Conservation (phyloP, 2,113 vertebrate species). For the Brachionichthys hirsutus region DNA sequence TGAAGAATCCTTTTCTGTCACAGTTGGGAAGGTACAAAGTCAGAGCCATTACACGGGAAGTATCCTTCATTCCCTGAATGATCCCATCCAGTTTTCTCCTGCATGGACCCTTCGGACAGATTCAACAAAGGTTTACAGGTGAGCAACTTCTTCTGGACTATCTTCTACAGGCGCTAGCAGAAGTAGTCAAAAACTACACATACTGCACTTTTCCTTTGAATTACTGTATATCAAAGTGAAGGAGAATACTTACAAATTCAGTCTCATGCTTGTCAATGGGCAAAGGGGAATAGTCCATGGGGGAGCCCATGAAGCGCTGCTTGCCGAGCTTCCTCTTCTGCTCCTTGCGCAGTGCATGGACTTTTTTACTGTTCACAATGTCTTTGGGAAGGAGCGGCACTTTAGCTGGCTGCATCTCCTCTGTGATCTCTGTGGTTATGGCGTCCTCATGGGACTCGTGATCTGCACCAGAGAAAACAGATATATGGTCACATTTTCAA, state of each 20-base stretch:
- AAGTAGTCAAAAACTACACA: conserved; percentile 1
- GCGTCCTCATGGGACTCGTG: conserved; percentile 89
- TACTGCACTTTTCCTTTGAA: not conserved
- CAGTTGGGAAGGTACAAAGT: conserved; percentile 97
- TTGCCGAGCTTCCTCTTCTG: conserved; percentile 85
- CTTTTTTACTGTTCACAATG: conserved; percentile 85
- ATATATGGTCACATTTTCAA: not conserved
- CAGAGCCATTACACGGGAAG: conserved; percentile 86
- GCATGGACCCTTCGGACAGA: conserved; percentile 87
- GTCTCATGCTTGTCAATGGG: conserved; percentile 92
- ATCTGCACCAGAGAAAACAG: conserved; percentile 70
- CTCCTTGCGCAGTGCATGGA: conserved; percentile 87
- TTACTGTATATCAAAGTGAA: not conserved
- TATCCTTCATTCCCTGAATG: conserved; percentile 93
- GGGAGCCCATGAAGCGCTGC: conserved; percentile 81
- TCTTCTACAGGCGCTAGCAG: no score
- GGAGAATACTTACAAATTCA: conserved; percentile 84
- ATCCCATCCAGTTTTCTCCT: conserved; percentile 93
- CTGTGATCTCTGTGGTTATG: conserved; percentile 83
- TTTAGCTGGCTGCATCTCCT: conserved; percentile 85
- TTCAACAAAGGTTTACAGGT: conserved; percentile 10
- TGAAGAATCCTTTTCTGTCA: conserved; percentile 97
- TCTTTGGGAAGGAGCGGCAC: conserved; percentile 78
- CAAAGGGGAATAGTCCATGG: conserved; percentile 86
- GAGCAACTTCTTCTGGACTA: not conserved